Percentiles rank a stretch among this genome's conserved stretches.
These are phyloP conservation scores for Matsumyia berberina DNA, from an alignment of 2,888 invertebrate species.

Conservation along the genomic window DNA sequence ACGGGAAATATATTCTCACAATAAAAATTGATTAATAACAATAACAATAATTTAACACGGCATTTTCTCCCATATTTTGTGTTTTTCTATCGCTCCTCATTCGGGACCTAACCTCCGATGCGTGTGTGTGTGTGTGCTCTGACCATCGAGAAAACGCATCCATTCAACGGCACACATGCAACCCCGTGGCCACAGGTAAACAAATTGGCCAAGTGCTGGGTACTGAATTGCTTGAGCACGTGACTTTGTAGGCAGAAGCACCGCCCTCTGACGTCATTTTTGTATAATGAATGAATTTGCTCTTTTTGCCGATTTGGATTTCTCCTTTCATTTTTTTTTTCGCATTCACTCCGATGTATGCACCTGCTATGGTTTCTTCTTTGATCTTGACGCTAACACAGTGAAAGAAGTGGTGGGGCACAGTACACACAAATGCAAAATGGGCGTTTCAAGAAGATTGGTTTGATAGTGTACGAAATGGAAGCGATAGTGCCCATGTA, in stretches of 20 bases:
- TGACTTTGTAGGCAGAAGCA: conserved; percentile 69
- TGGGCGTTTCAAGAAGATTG: conserved; percentile 71
- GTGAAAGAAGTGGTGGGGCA: conserved; percentile 61
- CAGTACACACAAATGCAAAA: conserved; percentile 38
- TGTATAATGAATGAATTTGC: conserved; percentile 70
- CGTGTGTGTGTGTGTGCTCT: conserved; percentile 20
- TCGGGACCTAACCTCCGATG: neutral
- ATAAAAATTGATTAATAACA: conserved; percentile 76
- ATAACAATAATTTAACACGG: conserved; percentile 69
- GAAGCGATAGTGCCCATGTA: conserved; percentile 58
- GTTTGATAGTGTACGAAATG: conserved; percentile 60
- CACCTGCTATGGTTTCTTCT: conserved; percentile 75
- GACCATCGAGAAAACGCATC: conserved; percentile 51
- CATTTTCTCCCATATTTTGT: conserved; percentile 55
- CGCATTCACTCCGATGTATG: conserved; percentile 59
- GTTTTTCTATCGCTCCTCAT: conserved; percentile 15
- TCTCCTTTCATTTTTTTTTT: conserved; percentile 54
- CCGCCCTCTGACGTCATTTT: conserved; percentile 76
- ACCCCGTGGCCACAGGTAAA: conserved; percentile 69
- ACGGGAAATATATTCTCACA: conserved; percentile 61
- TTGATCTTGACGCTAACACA: conserved; percentile 75
- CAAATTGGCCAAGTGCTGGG: conserved; percentile 66
- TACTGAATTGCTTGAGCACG: conserved; percentile 62
- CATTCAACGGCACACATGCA: conserved; percentile 58
- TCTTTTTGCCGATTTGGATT: conserved; percentile 65